phyloP scores from a whole-genome alignment of 2,888 invertebrate genomes.

The Leistus spinibarbis region DNA sequence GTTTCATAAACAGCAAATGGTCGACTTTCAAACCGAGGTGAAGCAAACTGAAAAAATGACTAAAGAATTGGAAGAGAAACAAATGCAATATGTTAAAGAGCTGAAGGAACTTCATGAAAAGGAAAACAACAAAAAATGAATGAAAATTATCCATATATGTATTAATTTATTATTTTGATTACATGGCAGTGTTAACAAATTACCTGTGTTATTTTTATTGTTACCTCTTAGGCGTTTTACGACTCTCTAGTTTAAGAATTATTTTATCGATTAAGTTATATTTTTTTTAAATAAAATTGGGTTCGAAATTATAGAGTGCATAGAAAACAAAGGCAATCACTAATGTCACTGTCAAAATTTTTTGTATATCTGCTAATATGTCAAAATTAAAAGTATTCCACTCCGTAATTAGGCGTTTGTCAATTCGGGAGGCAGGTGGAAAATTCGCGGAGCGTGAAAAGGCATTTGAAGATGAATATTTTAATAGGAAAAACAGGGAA shows the following conservation, averaged over 20 bases:
- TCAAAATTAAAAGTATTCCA: background rate
- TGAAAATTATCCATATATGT: too few species aligned
- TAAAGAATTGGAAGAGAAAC: too few species aligned
- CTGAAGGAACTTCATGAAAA: background rate
- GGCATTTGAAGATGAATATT: constrained; percentile 24
- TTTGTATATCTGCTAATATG: background rate
- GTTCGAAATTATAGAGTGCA: too few species aligned
- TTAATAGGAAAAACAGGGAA: constrained; percentile 14
- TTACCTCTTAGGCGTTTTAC: too few species aligned
- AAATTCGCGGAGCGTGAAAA: constrained; percentile 24
- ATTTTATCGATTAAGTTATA: too few species aligned
- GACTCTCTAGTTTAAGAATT: too few species aligned
- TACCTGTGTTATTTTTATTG: too few species aligned
- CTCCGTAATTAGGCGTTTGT: background rate
- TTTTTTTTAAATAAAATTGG: too few species aligned
- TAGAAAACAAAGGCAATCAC: background rate
- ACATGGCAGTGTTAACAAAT: too few species aligned
- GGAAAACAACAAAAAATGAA: background rate
- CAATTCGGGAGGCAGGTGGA: constrained; percentile 9
- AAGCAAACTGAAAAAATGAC: background rate
- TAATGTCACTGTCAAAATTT: background rate
- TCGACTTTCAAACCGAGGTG: background rate
- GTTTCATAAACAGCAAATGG: constrained; percentile 1
- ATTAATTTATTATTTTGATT: too few species aligned
- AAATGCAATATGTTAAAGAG: too few species aligned